phyloP scores from a whole-genome alignment of 2,113 vertebrate genomes.

The Aegithalos caudatus region DNA sequence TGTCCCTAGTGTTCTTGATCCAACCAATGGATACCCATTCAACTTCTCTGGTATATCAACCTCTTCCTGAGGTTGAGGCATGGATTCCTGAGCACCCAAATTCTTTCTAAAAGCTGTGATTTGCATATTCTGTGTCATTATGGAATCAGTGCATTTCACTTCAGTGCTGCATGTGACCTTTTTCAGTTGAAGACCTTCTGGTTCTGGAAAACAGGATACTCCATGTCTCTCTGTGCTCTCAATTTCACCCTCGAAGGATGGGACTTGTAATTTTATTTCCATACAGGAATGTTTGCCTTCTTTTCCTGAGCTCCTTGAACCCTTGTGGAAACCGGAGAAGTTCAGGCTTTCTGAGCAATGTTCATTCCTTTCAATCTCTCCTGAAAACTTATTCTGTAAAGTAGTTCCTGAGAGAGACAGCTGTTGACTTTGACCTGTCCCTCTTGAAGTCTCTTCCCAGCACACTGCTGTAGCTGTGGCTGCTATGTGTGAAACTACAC shows the following conservation, averaged over 20 bases:
- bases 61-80: neutral
- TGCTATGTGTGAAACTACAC: neutral
- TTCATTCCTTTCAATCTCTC: neutral
- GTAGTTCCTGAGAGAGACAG: neutral
- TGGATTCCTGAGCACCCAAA: neutral
- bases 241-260: neutral
- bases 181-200: neutral
- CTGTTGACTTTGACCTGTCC: neutral
- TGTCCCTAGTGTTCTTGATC: neutral
- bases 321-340: neutral
- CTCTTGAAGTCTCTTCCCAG: neutral
- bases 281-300: neutral
- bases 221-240: neutral
- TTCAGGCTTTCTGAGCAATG: neutral
- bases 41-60: neutral
- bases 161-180: neutral
- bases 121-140: neutral
- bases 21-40: neutral
- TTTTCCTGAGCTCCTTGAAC: neutral
- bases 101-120: neutral
- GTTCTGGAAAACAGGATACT: neutral
- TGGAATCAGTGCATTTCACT: neutral
- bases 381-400: neutral
- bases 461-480: rapidly evolving
- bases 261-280: neutral